Base-by-base conservation (phyloP, 2,888 invertebrate species). In the Yponomeuta cagnagella region DNA sequence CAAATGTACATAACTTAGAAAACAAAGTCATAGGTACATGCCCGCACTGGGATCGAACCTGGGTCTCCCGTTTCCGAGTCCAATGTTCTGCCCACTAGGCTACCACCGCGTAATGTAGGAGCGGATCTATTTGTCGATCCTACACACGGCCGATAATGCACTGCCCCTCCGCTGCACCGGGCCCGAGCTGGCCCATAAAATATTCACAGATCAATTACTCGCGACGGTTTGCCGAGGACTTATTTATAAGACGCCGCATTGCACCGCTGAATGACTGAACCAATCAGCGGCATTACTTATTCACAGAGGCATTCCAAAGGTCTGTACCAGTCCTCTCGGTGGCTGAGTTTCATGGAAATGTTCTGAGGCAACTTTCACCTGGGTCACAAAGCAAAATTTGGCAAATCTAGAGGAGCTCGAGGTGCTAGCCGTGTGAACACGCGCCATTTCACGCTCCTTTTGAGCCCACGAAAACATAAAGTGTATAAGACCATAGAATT, bases 201-300 rank as follows among this genome's bases (percentile, higher is more conserved):
- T 65, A 65, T 65, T 65, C 65, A 65, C 65, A 1, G 4, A 65
- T 5, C 65, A 65, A 65, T 65, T 65, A 65, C 65, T 8, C 65
- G 65, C 33, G 65, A 12, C 65, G 65, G 30, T 65, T 65, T 65
- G 33, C 30, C 65, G 30, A 3, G 5, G 65, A 65, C 65, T 65
- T 65, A 65, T 65, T 65, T 65, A 65, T 65, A n/a, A 65, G 65
- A 65, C 23, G n/a, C 31, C 30, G 33, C 65, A 65, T 65, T 31
- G 65, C 65, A 31, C 33, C 33, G 65, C 12, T 58, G 52, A 12
- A 58, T 58, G 12, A 58, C 52, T 58, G 52, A 58, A 58, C 12
- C 52, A 58, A 58, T 58, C 52, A 15, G 3, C 15, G 15, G 52
- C 43, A 58, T 58, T 15, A 58, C 15, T 58, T 58, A 58, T 58